These are phyloP conservation scores for Hymenopus coronatus DNA, from an alignment of 2,888 invertebrate species.

Conservation along the genomic window DNA sequence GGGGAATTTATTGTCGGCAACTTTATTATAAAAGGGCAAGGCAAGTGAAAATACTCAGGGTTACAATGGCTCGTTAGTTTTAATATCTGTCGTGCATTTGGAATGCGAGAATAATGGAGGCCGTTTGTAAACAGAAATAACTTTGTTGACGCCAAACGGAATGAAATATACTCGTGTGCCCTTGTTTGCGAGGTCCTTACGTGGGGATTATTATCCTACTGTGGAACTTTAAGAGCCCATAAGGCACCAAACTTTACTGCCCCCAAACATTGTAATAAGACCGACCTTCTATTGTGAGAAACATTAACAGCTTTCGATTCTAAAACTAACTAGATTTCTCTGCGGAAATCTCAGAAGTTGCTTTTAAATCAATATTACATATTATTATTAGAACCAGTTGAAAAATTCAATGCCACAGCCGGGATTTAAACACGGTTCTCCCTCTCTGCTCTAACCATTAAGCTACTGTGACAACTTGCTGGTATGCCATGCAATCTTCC, in stretches of 20 bases:
- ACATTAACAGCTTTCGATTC: not conserved
- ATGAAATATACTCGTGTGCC: not conserved
- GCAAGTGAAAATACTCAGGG: not conserved
- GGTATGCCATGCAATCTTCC: too few species aligned
- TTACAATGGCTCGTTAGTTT: not conserved
- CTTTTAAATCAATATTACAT: too few species aligned
- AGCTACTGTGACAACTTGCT: too few species aligned
- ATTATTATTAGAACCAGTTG: too few species aligned
- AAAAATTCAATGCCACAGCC: too few species aligned
- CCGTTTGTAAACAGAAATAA: not conserved
- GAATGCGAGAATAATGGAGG: not conserved
- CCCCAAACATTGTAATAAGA: not conserved
- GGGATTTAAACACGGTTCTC: too few species aligned
- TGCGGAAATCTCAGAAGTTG: too few species aligned
- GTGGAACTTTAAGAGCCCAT: not conserved
- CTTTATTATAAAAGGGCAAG: not conserved
- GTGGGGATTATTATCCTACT: not conserved
- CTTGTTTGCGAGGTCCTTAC: not conserved
- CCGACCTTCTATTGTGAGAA: not conserved
- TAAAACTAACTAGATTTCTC: not conserved
- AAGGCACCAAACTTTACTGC: not conserved
- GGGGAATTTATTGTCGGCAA: not conserved
- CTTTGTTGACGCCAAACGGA: not conserved
- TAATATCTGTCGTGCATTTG: not conserved
- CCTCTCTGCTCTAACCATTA: too few species aligned